A percentile compares a stretch with the other conserved stretches of the same genome.
These are phyloP conservation scores for Parthenolecanium corni DNA, from an alignment of 2,888 invertebrate genomes.

Conservation along the genomic window DNA sequence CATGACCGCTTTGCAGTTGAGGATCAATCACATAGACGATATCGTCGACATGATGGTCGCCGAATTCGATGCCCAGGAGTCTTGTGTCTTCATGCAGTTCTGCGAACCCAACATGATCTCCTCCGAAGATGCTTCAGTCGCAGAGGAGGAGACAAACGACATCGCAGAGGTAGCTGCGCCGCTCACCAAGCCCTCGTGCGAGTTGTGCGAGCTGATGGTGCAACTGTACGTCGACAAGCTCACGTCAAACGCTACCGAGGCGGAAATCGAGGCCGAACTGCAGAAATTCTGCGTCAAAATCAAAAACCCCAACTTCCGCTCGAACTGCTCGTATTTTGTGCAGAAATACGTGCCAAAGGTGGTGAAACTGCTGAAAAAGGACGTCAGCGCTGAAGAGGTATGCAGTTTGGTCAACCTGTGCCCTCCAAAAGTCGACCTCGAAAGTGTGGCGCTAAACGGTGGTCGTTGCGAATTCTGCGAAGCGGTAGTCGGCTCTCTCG, in stretches of 20 bases:
- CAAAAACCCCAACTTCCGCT: not conserved
- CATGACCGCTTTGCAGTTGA: slow-evolving; percentile 52
- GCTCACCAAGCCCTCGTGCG: slow-evolving; percentile 14
- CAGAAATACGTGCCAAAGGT: slow-evolving; percentile 10
- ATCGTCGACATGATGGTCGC: slow-evolving; percentile 65
- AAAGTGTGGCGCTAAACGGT: not conserved
- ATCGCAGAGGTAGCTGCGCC: not conserved
- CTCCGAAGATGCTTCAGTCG: slow-evolving; percentile 29
- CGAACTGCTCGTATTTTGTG: slow-evolving; percentile 4
- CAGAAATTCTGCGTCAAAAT: slow-evolving; percentile 53
- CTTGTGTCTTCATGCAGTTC: slow-evolving; percentile 64
- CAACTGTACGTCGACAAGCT: slow-evolving; percentile 41
- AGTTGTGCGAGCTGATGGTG: slow-evolving; percentile 25
- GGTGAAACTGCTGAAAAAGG: slow-evolving; percentile 10
- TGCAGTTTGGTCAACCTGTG: slow-evolving; percentile 12
- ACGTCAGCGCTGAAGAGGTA: slow-evolving; percentile 1
- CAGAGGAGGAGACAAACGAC: slow-evolving; percentile 28
- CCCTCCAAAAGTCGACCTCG: not conserved
- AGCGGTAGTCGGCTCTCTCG: slow-evolving; percentile 5
- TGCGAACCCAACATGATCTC: slow-evolving; percentile 42
- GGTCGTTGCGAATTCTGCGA: slow-evolving; percentile 14
- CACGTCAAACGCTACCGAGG: slow-evolving; percentile 71
- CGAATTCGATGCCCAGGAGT: slow-evolving; percentile 60
- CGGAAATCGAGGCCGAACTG: slow-evolving; percentile 61
- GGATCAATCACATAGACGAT: slow-evolving; percentile 55